Evolutionary conservation across 2,797 vertebrate genomes (phyloP).

Genomic region (Taenioides sp.): DNA sequence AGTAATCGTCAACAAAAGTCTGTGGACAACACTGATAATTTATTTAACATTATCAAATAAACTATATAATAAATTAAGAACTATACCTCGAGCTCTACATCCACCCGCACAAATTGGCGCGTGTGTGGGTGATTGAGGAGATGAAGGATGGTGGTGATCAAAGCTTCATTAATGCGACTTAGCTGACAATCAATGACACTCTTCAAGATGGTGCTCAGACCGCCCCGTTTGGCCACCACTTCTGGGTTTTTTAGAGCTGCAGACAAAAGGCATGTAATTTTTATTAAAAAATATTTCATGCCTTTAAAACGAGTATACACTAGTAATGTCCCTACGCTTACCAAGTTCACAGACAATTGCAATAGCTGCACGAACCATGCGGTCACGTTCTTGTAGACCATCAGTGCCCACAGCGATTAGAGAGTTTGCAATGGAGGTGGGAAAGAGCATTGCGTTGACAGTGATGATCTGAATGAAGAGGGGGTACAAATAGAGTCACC

Average conservation of each 20-base stretch:
- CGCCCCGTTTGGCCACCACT: conserved; percentile 93
- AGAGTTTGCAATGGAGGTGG: conserved; percentile 95
- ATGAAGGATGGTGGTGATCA: conserved; percentile 97
- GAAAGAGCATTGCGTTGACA: conserved; percentile 96
- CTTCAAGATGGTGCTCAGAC: conserved; percentile 96
- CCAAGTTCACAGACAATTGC: conserved; percentile 98
- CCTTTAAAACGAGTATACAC: not conserved
- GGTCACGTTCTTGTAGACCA: conserved; percentile 95
- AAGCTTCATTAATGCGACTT: conserved; percentile 97
- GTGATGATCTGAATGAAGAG: conserved; percentile 88
- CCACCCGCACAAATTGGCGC: conserved; percentile 91
- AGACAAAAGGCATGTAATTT: not conserved
- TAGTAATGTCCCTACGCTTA: conserved; percentile 61
- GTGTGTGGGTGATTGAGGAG: conserved; percentile 98
- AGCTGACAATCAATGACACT: conserved; percentile 98
- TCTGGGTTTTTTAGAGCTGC: conserved; percentile 96
- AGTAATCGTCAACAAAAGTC: not conserved
- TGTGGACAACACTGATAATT: not conserved
- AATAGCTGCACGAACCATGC: conserved; percentile 97
- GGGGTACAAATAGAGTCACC: conserved; percentile 22
- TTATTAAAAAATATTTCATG: not conserved
- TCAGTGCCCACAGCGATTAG: conserved; percentile 97
- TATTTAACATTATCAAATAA: not conserved
- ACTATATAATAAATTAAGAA: not conserved
- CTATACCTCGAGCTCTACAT: conserved; percentile 94